Evolutionary conservation across 2,888 invertebrate species (phyloP), one percentile per base, ranked within the genome.

Genomic region (Arge pagana): DNA sequence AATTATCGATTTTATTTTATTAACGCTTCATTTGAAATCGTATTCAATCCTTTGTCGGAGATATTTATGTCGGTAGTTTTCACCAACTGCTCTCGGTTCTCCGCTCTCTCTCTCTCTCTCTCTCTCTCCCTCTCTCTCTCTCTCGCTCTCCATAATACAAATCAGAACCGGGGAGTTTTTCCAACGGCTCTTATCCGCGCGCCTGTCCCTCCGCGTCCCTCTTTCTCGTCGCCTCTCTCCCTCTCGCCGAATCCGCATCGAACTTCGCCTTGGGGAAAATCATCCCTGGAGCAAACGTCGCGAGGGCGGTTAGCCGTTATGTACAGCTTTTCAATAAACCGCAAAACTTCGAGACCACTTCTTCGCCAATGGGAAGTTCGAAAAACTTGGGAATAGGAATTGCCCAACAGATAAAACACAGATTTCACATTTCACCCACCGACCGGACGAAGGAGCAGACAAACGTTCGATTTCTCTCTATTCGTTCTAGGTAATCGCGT

Each of bases 281-380:
- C 40, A 26, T 40, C 40, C 10, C 16, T 31, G 21, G 23, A 31
- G 33, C 13, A 31, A 19, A n/a, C n/a, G n/a, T n/a, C n/a, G n/a
- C n/a, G 45, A 42, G 33, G 45, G 33, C 23, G 5, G 45, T 15
- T n/a, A 8, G 45, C 45, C 11, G 33, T 45, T 45, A 45, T 16
- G 45, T 45, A 33, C 56, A 58, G 64, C 60, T 67, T 70, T 70
- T 72, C 68, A 69, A 72, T 71, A 70, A 73, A 70, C 65, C 66
- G 60, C 60, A 54, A 62, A 68, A 66, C 66, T 67, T 64, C 56
- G 60, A 62, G 61, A 60, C 64, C 63, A 64, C 61, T 66, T 64
- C 62, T 50, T 52, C 43, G 58, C 42, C 31, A 16, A 53, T 24
- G 43, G 26, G 41, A 40, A 37, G 43, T 48, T 50, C 55, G 51